A percentile compares a stretch with the other conserved stretches of the same genome.
phyloP scores from a whole-genome alignment of 2,113 vertebrate species.

The Leiothrix lutea region DNA sequence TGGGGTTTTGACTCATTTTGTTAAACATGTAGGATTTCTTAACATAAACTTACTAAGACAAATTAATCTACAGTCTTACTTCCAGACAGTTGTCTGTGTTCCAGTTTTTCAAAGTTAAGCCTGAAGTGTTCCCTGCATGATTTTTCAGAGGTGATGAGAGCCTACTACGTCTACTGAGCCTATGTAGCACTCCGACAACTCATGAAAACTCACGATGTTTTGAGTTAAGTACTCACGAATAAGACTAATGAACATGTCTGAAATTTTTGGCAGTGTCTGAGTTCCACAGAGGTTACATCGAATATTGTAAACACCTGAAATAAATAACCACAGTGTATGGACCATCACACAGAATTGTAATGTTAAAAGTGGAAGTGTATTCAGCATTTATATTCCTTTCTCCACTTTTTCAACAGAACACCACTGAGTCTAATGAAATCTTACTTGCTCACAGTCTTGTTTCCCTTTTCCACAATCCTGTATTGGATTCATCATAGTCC shows the following conservation, averaged over 20 bases:
- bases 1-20: accelerated
- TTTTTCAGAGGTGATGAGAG: background rate
- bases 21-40: background rate
- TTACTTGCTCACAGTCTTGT: background rate
- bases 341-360: background rate
- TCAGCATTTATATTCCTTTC: background rate
- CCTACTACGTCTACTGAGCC: background rate
- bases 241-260: background rate
- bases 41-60: background rate
- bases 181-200: background rate
- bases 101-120: background rate
- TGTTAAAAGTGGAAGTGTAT: background rate
- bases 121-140: background rate
- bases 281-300: background rate
- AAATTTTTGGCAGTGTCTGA: background rate
- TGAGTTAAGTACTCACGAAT: background rate
- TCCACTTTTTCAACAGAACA: background rate
- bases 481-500: background rate
- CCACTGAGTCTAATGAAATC: background rate
- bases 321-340: background rate
- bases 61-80: background rate
- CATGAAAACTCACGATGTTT: background rate
- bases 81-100: background rate
- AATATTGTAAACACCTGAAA: background rate
- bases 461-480: background rate